phyloP scores from a whole-genome alignment of 1,140 invertebrate genomes.

The Brachystomella parvula region DNA sequence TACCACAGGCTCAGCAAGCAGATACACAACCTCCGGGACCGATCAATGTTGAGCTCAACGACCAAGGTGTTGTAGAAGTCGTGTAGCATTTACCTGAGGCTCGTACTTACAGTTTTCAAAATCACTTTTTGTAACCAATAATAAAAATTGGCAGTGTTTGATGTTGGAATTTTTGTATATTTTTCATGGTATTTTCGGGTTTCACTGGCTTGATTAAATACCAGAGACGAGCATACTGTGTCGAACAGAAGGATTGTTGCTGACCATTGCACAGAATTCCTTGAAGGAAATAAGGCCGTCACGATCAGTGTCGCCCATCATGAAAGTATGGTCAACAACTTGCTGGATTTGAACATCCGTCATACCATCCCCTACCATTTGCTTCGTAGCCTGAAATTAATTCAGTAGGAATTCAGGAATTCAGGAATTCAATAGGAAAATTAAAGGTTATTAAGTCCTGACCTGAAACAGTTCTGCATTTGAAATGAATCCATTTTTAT shows the following conservation, averaged over 20 bases:
- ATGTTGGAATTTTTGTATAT: too few species aligned
- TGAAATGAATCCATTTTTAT: constrained; percentile 97
- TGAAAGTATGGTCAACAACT: constrained; percentile 91
- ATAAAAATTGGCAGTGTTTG: too few species aligned
- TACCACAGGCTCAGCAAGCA: too few species aligned
- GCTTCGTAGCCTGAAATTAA: constrained; percentile 79
- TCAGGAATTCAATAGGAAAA: constrained; percentile 2
- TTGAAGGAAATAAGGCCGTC: constrained; percentile 93
- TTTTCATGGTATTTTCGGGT: too few species aligned
- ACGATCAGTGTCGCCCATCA: constrained; percentile 89
- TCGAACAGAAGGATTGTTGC: constrained; percentile 90
- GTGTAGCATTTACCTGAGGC: too few species aligned
- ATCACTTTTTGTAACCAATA: too few species aligned
- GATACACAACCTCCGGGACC: too few species aligned
- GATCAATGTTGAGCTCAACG: too few species aligned
- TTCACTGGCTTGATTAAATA: neutral
- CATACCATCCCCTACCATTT: constrained; percentile 96
- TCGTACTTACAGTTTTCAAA: too few species aligned
- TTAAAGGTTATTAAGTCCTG: too few species aligned
- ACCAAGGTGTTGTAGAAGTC: too few species aligned
- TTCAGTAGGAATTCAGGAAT: neutral
- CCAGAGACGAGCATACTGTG: constrained; percentile 98
- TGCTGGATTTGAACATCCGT: constrained; percentile 91
- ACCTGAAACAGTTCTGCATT: constrained; percentile 95
- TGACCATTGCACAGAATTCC: constrained; percentile 86